Evolutionary conservation across 2,888 invertebrate genomes (phyloP).

Genomic region (Eupithecia pulchellata): DNA sequence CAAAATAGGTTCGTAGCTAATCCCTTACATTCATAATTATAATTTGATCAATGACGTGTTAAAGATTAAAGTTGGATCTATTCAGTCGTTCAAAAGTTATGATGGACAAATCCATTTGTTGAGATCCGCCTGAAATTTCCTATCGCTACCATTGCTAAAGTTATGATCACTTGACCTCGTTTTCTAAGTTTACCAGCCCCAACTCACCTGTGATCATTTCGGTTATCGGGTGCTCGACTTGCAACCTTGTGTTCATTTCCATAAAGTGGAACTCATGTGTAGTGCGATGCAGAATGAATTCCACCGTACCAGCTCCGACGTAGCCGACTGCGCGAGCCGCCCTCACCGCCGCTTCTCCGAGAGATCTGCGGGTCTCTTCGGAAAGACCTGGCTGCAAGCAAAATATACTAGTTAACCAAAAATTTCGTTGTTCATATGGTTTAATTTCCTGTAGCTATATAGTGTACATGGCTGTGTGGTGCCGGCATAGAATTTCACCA

Average conservation of each 20-base stretch:
- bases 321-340: constrained; percentile 98
- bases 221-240: constrained; percentile 98
- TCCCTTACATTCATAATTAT: too few species aligned
- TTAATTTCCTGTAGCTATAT: neutral
- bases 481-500: too few species aligned
- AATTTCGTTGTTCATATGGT: neutral
- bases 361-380: constrained; percentile 88
- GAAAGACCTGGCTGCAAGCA: constrained; percentile 91
- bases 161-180: too few species aligned
- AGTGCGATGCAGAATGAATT: constrained; percentile 96
- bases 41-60: too few species aligned
- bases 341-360: constrained; percentile 96
- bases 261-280: constrained; percentile 98
- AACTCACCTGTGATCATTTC: constrained; percentile 96
- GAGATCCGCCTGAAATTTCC: too few species aligned
- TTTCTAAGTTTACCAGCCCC: neutral
- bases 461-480: too few species aligned
- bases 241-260: constrained; percentile 99
- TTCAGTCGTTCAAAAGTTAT: too few species aligned
- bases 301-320: constrained; percentile 99
- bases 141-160: too few species aligned
- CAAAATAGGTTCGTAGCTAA: too few species aligned
- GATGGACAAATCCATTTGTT: too few species aligned
- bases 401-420: neutral
- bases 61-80: too few species aligned